Evolutionary conservation across 2,888 invertebrate species (phyloP).

Genomic region (Trichacis sp.): DNA sequence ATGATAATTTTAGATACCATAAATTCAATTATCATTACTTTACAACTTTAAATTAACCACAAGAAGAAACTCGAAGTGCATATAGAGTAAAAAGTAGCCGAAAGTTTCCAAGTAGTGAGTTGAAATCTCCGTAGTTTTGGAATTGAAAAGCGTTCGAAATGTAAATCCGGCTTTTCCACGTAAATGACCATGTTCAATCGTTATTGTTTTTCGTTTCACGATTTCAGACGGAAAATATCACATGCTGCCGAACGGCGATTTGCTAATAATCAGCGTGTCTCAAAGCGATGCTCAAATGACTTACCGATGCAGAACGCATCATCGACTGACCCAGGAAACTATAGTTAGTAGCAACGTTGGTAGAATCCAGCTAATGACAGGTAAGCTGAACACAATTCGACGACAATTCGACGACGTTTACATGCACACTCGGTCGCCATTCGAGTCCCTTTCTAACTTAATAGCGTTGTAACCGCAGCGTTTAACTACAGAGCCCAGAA

Average conservation of each 20-base stretch:
- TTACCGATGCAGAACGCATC: slow-evolving; percentile 74
- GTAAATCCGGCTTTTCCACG: not conserved
- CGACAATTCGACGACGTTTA: too few relatives aligned
- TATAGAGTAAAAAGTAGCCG: too few relatives aligned
- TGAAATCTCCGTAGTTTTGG: not conserved
- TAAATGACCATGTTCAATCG: slow-evolving; percentile 13
- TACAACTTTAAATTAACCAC: too few relatives aligned
- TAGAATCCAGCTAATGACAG: slow-evolving; percentile 72
- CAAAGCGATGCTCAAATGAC: slow-evolving; percentile 72
- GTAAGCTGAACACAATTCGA: slow-evolving; percentile 60
- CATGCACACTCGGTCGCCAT: slow-evolving; percentile 1
- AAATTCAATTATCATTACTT: too few relatives aligned
- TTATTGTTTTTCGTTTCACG: slow-evolving; percentile 29
- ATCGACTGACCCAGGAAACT: slow-evolving; percentile 74
- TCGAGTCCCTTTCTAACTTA: slow-evolving; percentile 28
- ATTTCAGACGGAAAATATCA: slow-evolving; percentile 72
- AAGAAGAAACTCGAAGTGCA: too few relatives aligned
- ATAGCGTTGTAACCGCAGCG: slow-evolving; percentile 23
- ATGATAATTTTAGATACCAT: too few relatives aligned
- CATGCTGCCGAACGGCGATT: slow-evolving; percentile 73
- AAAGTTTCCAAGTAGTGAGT: not conserved
- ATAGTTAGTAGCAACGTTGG: slow-evolving; percentile 73
- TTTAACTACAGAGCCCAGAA: slow-evolving; percentile 27
- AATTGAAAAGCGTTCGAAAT: not conserved
- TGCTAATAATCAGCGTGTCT: slow-evolving; percentile 74